These are phyloP conservation scores for Gymnogyps californianus DNA, from an alignment of 2,113 vertebrate genomes.

Conservation along the genomic window DNA sequence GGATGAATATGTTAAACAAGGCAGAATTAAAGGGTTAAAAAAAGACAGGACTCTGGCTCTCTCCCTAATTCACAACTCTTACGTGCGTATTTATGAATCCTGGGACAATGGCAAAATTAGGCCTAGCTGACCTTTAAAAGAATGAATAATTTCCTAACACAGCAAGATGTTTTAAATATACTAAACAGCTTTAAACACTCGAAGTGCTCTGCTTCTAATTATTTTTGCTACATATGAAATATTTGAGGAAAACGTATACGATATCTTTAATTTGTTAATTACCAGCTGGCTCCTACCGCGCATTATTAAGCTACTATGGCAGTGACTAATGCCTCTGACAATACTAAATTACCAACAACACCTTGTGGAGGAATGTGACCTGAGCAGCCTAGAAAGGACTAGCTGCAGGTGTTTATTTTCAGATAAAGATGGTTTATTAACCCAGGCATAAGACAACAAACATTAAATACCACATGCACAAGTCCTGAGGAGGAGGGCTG, in stretches of 20 bases:
- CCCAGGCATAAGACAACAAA: neutral
- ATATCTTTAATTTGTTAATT: constrained; percentile 47
- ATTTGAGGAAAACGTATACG: neutral
- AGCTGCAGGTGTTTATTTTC: constrained; percentile 32
- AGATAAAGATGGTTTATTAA: neutral
- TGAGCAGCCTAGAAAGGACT: neutral
- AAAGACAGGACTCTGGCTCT: neutral
- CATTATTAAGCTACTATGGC: constrained; percentile 11
- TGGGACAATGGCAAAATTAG: neutral
- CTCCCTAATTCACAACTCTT: neutral
- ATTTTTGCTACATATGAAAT: constrained; percentile 11
- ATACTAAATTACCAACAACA: constrained; percentile 37
- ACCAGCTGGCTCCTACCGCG: neutral
- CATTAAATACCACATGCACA: neutral
- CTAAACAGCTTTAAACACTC: neutral
- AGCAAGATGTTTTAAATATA: neutral
- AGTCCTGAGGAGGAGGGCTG: neutral
- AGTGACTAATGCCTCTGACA: constrained; percentile 51
- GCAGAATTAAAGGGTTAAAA: neutral
- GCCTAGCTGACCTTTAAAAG: neutral
- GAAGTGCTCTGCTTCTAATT: neutral
- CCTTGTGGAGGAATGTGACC: constrained; percentile 31
- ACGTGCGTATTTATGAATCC: neutral
- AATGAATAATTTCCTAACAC: neutral
- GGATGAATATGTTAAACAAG: neutral